phyloP scores from a whole-genome alignment of 53 echinoderm and acorn worm species.

The Hippasteria phrygiana region DNA sequence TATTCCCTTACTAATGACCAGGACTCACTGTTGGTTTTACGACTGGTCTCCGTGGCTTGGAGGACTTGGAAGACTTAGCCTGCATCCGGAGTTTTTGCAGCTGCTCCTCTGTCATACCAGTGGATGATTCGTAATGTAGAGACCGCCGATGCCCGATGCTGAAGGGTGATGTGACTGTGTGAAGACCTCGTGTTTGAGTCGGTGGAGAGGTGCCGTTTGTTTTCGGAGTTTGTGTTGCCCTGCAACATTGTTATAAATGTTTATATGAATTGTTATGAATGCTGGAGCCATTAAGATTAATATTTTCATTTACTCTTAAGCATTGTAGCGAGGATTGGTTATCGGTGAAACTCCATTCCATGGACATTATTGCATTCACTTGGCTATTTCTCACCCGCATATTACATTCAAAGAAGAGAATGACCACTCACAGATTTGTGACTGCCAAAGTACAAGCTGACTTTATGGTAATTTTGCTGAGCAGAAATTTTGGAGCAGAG shows the following conservation, averaged over 20 bases:
- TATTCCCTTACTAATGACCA: neutral
- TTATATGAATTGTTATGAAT: neutral
- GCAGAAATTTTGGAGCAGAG: no score
- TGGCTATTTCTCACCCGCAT: no score
- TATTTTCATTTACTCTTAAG: no score
- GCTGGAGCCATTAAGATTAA: no score
- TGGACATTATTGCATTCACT: no score
- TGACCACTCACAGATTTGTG: no score
- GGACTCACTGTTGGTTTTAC: conserved; percentile 25
- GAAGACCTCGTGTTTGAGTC: conserved; percentile 4
- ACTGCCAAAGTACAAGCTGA: no score
- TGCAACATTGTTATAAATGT: neutral
- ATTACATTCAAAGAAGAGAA: no score
- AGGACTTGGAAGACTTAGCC: conserved; percentile 32
- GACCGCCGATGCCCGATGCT: neutral
- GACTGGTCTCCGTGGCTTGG: conserved; percentile 27
- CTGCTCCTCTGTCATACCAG: conserved; percentile 53
- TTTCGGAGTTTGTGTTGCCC: neutral
- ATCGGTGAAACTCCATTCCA: no score
- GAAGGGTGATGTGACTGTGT: neutral
- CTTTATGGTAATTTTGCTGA: no score
- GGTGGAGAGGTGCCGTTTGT: conserved; percentile 22
- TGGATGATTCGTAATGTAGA: conserved; percentile 45
- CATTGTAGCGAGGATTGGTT: no score
- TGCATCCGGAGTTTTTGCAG: conserved; percentile 16